These are phyloP conservation scores for Coregonus suidteri DNA, from an alignment of 2,797 vertebrate genomes.

Conservation along the genomic window DNA sequence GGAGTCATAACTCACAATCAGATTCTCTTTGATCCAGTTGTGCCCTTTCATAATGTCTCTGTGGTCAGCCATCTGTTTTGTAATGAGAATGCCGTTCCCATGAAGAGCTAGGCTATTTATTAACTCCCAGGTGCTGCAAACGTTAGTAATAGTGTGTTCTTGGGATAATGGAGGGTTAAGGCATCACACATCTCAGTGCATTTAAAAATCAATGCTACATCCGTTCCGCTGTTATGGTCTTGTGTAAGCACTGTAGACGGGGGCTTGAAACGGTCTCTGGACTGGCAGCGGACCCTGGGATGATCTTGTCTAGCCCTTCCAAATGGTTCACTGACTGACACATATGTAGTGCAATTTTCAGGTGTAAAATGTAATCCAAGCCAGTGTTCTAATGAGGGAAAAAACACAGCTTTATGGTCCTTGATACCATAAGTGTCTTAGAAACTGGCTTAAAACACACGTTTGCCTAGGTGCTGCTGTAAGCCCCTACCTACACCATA, in stretches of 20 bases:
- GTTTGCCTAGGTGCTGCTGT: too few species aligned
- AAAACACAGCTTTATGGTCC: not conserved
- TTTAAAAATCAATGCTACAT: not conserved
- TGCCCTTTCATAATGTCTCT: slow-evolving; percentile 49
- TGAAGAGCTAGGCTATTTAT: slow-evolving; percentile 29
- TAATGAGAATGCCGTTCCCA: slow-evolving; percentile 42
- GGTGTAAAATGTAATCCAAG: not conserved
- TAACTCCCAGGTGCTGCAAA: not conserved
- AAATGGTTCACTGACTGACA: not conserved
- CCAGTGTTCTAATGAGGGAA: not conserved
- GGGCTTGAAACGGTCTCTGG: too few species aligned
- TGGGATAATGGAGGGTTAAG: not conserved
- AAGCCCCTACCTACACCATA: not conserved
- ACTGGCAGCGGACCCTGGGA: not conserved
- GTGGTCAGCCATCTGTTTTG: slow-evolving; percentile 57
- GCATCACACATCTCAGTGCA: not conserved
- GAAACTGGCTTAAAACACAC: not conserved
- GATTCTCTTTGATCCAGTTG: slow-evolving; percentile 56
- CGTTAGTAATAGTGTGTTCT: not conserved
- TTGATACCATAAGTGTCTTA: not conserved
- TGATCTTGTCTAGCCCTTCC: not conserved
- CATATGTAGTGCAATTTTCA: not conserved
- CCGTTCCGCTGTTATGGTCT: too few species aligned
- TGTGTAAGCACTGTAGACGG: too few species aligned
- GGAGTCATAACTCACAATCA: slow-evolving; percentile 30